phyloP scores from a whole-genome alignment of 1,140 invertebrate species.

The Augochlora pura region DNA sequence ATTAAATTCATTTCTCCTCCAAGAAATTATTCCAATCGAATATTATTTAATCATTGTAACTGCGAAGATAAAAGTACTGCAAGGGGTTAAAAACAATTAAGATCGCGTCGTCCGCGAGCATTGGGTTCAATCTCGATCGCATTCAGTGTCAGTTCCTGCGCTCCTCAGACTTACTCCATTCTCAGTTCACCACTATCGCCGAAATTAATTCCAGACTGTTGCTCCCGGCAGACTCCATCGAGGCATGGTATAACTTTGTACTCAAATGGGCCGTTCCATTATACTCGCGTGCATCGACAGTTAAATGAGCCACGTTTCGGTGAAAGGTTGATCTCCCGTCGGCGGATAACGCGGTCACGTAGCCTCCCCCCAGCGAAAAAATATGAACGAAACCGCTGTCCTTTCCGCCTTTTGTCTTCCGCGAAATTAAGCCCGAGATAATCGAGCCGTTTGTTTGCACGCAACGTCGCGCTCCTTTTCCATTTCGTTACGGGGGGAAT shows the following conservation, averaged over 20 bases:
- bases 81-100: too few species aligned
- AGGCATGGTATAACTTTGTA: conserved; percentile 45
- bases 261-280: conserved; percentile 53
- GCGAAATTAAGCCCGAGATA: neutral
- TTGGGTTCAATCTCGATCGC: conserved; percentile 21
- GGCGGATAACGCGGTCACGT: conserved; percentile 14
- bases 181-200: conserved; percentile 22
- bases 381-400: neutral
- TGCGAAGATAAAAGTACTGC: too few species aligned
- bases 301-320: conserved; percentile 29
- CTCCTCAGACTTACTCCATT: conserved; percentile 16
- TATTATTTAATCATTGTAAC: too few species aligned
- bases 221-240: conserved; percentile 32
- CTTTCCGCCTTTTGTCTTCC: neutral
- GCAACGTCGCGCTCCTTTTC: neutral
- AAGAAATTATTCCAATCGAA: too few species aligned
- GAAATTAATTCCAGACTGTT: conserved; percentile 57
- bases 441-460: conserved; percentile 13
- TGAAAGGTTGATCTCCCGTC: neutral
- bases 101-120: neutral
- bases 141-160: neutral
- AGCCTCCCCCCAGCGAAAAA: neutral
- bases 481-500: neutral
- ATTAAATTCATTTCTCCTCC: too few species aligned
- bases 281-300: conserved; percentile 43